phyloP scores from a whole-genome alignment of 1,140 invertebrate species.

The Tetramorium simillimum region DNA sequence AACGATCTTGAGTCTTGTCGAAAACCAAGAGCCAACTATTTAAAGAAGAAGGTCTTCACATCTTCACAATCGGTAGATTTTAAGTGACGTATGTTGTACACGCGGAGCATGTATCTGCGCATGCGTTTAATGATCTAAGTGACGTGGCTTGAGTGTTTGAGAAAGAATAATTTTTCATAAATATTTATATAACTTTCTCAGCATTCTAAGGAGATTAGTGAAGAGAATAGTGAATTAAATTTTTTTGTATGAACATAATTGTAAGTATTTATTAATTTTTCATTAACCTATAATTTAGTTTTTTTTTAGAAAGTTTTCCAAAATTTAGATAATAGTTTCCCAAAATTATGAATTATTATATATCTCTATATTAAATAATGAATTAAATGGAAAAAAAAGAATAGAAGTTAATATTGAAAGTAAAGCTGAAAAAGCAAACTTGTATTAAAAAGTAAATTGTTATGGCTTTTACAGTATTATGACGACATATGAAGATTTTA shows the following conservation, averaged over 20 bases:
- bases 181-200: conserved; percentile 54
- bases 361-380: conserved; percentile 45
- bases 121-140: conserved; percentile 68
- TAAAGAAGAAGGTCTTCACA: too few relatives aligned
- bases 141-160: conserved; percentile 79
- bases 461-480: conserved; percentile 83
- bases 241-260: not conserved
- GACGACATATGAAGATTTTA: conserved; percentile 98
- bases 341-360: not conserved
- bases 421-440: not conserved
- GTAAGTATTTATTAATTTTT: conserved; percentile 18
- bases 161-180: conserved; percentile 40
- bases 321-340: not conserved
- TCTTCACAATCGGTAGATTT: too few relatives aligned
- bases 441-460: not conserved
- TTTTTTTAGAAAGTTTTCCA: not conserved
- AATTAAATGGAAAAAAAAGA: not conserved
- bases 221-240: not conserved
- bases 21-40: too few relatives aligned
- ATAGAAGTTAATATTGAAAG: not conserved
- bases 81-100: not conserved
- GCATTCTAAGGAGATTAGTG: not conserved
- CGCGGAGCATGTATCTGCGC: conserved; percentile 2
- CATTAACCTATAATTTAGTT: not conserved
- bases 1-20: too few relatives aligned